These are phyloP conservation scores for Stegodyphus mimosarum DNA, from an alignment of 1,140 invertebrate genomes.

Conservation along the genomic window DNA sequence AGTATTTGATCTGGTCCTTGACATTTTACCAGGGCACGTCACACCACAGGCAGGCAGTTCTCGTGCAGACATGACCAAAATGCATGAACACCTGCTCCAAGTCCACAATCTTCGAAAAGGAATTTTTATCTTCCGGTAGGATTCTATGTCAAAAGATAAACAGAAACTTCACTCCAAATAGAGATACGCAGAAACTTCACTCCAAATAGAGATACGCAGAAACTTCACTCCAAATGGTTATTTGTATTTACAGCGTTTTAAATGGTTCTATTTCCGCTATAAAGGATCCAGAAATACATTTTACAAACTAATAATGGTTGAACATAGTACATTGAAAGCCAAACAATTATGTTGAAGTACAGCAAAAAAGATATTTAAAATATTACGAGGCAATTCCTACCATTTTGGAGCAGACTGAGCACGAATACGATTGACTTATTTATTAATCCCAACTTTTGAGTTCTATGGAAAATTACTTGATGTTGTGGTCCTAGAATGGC, in stretches of 20 bases:
- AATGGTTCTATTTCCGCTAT: too few species aligned
- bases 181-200: background rate
- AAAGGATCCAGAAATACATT: too few species aligned
- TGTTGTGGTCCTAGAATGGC: too few species aligned
- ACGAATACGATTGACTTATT: too few species aligned
- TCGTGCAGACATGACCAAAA: background rate
- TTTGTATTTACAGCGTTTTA: constrained; percentile 4
- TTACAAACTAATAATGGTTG: too few species aligned
- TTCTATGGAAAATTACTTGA: too few species aligned
- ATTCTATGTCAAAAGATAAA: background rate
- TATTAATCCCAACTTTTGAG: too few species aligned
- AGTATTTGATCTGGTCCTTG: constrained; percentile 18
- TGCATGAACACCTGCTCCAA: background rate
- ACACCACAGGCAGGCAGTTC: background rate
- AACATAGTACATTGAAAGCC: too few species aligned
- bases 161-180: background rate
- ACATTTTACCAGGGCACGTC: constrained; percentile 12
- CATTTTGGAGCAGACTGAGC: too few species aligned
- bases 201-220: background rate
- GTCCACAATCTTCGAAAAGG: background rate
- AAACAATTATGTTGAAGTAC: too few species aligned
- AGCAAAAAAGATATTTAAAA: too few species aligned
- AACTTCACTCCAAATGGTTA: background rate
- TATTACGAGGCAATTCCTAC: too few species aligned
- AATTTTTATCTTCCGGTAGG: background rate